Evolutionary conservation across 2,888 invertebrate species (phyloP).

Genomic region (Linhomoeus sp.): DNA sequence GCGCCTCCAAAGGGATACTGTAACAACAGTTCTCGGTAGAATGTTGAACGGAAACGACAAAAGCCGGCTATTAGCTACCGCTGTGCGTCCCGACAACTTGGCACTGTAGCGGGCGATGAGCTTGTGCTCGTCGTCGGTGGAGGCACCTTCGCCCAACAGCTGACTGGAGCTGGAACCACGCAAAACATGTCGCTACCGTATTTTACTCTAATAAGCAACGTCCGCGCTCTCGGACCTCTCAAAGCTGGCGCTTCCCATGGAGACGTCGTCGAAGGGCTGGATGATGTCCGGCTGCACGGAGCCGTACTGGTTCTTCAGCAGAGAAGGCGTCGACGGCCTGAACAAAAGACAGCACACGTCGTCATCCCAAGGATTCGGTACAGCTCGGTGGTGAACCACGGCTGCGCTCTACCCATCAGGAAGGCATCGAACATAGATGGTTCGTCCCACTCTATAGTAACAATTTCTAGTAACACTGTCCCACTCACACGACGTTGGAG

Average conservation of each 20-base stretch:
- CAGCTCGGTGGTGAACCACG: no score
- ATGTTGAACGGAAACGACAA: no score
- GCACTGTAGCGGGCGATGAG: constrained; percentile 92
- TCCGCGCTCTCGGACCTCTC: no score
- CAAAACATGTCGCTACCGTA: no score
- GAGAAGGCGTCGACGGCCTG: not conserved
- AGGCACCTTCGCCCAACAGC: not conserved
- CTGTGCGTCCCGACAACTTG: constrained; percentile 52
- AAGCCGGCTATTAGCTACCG: constrained; percentile 6
- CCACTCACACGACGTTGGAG: constrained; percentile 84
- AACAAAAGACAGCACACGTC: not conserved
- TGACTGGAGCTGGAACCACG: not conserved
- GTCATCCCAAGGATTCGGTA: no score
- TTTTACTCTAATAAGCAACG: no score
- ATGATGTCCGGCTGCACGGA: not conserved
- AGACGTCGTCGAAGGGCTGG: not conserved
- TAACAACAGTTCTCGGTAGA: not conserved
- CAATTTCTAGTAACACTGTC: no score
- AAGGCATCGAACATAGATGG: no score
- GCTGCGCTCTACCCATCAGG: no score
- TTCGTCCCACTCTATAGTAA: no score
- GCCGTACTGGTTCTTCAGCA: not conserved
- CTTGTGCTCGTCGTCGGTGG: constrained; percentile 69
- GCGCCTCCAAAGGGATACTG: not conserved
- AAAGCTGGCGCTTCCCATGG: not conserved